Evolutionary conservation across 2,113 vertebrate genomes (phyloP), one percentile per base, ranked within the genome.

Genomic region (Leptocoma aspasia): DNA sequence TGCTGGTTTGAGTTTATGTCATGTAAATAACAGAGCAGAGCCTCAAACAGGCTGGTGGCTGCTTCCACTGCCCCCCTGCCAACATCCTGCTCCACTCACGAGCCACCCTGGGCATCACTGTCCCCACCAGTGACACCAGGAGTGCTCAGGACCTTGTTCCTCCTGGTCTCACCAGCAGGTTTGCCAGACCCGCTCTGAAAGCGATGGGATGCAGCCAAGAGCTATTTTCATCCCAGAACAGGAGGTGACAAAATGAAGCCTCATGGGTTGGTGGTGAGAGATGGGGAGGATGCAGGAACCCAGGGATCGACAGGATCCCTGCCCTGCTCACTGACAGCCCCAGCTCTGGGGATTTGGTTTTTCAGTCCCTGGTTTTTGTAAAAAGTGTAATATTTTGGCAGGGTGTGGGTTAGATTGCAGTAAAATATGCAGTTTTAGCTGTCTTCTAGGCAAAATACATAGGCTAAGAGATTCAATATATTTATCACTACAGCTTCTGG

Each of bases 181-280:
- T 18, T 59, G 89, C 75, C 89, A 94, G 89, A 37, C 64, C 22
- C 1, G 9, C 37, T 57, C 81, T 1, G 24, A 15, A 17, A 80
- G 7, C 3, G 1, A 60, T 6, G 45, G 73, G 90, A 45, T 45
- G 66, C 92, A 80, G 92, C 85, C 92, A 56, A 75, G 56, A 94
- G 75, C 76, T 87, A 6, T 82, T 93, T 77, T 82, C 71, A 24
- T 53, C 64, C 37, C 52, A 30, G 88, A 92, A 69, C 71, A 68
- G 94, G 91, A 94, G 93, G 82, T 82, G 90, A 77, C 79, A 95
- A 86, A 86, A 90, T n/a, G 72, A 88, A 92, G 54, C 75, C 76
- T 87, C 54, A 31, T 22, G 88, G 84, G 71, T 72, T 82, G 89
- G 61, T 45, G 78, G 77, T 6, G 18, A 60, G 87, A 72, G 87